Conservation (phyloP, 1,140 invertebrate genomes). For the Anoplophora glabripennis region DNA sequence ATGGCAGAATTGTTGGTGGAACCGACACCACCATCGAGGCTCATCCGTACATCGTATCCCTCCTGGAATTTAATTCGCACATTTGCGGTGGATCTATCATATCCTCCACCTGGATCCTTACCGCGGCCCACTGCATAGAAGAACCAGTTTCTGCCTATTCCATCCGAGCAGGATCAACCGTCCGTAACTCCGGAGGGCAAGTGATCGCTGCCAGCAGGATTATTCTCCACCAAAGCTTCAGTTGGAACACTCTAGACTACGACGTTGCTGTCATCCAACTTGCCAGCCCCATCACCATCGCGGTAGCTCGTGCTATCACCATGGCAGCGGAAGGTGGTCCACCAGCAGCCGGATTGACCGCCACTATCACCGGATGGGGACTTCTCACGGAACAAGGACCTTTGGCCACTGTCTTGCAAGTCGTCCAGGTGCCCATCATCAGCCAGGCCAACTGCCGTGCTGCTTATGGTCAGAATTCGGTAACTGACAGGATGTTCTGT, state of each 20-base stretch:
- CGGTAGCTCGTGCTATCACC: not conserved
- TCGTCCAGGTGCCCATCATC: conserved; percentile 43
- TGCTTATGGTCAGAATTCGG: conserved; percentile 26
- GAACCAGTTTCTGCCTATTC: too few relatives aligned
- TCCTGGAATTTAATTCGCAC: too few relatives aligned
- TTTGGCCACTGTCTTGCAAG: conserved; percentile 27
- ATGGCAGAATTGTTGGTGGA: too few relatives aligned
- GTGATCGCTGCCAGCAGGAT: conserved; percentile 41
- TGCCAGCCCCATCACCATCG: not conserved
- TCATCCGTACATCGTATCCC: too few relatives aligned
- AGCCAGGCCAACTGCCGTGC: conserved; percentile 30
- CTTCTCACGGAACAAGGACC: conserved; percentile 12
- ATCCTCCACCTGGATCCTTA: too few relatives aligned
- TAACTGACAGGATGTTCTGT: conserved; percentile 49
- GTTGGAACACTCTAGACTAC: conserved; percentile 48
- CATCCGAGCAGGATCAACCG: conserved; percentile 36
- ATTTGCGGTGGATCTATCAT: too few relatives aligned
- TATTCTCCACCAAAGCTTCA: conserved; percentile 48
- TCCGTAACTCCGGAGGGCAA: conserved; percentile 35
- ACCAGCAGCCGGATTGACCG: conserved; percentile 4
- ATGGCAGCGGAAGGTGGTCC: conserved; percentile 5
- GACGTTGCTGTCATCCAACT: conserved; percentile 55
- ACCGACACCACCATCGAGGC: too few relatives aligned
- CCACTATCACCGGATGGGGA: conserved; percentile 61
- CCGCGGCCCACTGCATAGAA: too few relatives aligned